A percentile compares a stretch with the other conserved stretches of the same genome.
Evolutionary conservation across 2,113 vertebrate genomes (phyloP).

Genomic region (Dromas ardeola): DNA sequence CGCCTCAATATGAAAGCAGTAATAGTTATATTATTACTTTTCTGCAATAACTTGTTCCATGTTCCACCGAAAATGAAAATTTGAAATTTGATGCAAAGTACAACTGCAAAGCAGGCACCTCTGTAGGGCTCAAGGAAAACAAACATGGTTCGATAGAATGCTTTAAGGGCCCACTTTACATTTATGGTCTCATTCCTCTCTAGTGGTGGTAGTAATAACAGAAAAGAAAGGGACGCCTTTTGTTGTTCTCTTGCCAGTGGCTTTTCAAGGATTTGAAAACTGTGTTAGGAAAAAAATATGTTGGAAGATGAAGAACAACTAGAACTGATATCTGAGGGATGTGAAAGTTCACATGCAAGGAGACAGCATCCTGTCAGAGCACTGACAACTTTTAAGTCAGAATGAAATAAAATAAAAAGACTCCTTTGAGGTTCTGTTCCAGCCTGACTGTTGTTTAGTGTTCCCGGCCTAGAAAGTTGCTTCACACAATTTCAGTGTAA

Average conservation of each 20-base stretch:
- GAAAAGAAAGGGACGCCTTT: not conserved
- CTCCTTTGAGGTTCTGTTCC: not conserved
- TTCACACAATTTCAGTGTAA: not conserved
- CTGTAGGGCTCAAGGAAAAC: not conserved
- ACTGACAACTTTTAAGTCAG: not conserved
- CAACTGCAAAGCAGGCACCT: not conserved
- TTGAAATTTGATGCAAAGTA: not conserved
- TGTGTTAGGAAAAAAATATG: not conserved
- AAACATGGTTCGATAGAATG: fast-evolving
- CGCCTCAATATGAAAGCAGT: not conserved
- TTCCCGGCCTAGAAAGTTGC: not conserved
- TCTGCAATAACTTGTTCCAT: not conserved
- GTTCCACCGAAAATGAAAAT: not conserved
- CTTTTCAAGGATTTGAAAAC: not conserved
- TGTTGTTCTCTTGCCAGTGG: not conserved
- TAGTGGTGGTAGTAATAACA: not conserved
- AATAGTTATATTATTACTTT: not conserved
- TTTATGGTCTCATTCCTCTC: not conserved
- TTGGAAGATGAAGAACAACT: not conserved
- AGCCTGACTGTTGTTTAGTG: not conserved
- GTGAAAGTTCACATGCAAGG: not conserved
- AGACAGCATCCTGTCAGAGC: not conserved
- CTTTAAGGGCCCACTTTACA: not conserved
- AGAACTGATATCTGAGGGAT: not conserved
- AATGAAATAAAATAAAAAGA: not conserved